These are phyloP conservation scores for Elanus axillaris DNA, from an alignment of 2,113 vertebrate species.

Conservation along the genomic window DNA sequence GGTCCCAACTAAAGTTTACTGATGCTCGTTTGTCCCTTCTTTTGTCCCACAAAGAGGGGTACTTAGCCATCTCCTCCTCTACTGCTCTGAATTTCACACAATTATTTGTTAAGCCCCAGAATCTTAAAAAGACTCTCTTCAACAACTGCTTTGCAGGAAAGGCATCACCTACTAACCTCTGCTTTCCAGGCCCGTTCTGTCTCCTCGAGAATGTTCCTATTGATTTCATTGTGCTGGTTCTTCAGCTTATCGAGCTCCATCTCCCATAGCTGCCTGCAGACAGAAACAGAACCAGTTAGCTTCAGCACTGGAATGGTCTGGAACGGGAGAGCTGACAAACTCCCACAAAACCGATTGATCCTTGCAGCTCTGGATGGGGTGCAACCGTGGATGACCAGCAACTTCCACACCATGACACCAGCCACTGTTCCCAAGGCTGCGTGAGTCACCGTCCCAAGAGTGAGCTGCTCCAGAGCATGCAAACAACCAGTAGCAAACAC, in stretches of 20 bases:
- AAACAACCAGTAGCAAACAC: neutral
- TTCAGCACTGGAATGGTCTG: rapidly evolving
- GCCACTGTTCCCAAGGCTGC: neutral
- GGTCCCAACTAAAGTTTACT: rapidly evolving
- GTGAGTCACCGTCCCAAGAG: neutral
- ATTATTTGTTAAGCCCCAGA: rapidly evolving
- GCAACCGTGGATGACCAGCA: neutral
- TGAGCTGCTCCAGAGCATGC: neutral
- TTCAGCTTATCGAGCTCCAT: constrained; percentile 80
- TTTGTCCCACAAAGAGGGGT: neutral
- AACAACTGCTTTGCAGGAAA: rapidly evolving
- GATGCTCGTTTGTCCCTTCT: no score
- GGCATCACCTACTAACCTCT: constrained; percentile 64
- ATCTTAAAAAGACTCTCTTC: no score
- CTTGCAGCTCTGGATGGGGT: neutral
- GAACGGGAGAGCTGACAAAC: neutral
- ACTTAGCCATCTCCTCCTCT: neutral
- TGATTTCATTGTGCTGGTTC: constrained; percentile 77
- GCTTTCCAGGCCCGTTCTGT: constrained; percentile 76
- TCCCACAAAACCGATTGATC: rapidly evolving
- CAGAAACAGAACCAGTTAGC: neutral
- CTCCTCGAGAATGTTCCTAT: constrained; percentile 74
- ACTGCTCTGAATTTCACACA: neutral
- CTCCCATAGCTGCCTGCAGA: constrained; percentile 78
- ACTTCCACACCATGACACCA: neutral